Base-by-base conservation (phyloP, 37 sponge, comb jelly and placozoan species). In the Oscarella lobularis region DNA sequence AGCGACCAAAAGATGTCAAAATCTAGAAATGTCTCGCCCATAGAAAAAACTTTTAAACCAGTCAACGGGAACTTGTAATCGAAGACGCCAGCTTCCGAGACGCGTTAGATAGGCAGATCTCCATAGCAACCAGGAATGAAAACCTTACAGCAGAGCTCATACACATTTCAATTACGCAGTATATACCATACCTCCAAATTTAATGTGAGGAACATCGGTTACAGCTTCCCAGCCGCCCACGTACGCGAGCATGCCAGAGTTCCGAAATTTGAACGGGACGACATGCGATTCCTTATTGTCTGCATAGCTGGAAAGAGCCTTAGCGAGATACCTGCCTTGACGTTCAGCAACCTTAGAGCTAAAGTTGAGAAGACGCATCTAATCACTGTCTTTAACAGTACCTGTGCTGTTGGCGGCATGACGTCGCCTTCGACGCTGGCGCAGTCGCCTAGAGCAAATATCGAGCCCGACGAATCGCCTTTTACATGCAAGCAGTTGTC, bases 371-470 rank as follows among this genome's bases (percentile, higher is more conserved):
- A n/a, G n/a, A n/a, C n/a, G n/a, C n/a, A n/a, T 31, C 76, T 27
- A 27, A 31, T 9, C 35, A 70, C 73, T 70, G 9, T 70, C 35
- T 14, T 6, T 29, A 70, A 70, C 35, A 27, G 14, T 73, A 48
- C 2, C 31, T 68, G 71, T 5, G 71, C 71, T 29, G 93, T 92
- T 38, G 88, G 87, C 35, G 93, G 93, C 31, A 85, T 39, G 6
- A 74, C 27, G 48, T 81, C 78, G 37, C 66, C 76, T 31, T 38
- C 0, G 2, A 86, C 77, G 0, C 40, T 39, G 20, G 93, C 84
- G 81, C 93, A 92, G 80, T 92, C 93, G 32, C 93, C 93, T 35
- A 92, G 73, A 34, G 90, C 93, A 76, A 82, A 88, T 40, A 92
- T 80, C 3, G 38, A 41, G 3, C 69, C 67, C 3, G 41, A 74